Base-by-base conservation (phyloP, 2,797 vertebrate species). In the Botia kubotai region DNA sequence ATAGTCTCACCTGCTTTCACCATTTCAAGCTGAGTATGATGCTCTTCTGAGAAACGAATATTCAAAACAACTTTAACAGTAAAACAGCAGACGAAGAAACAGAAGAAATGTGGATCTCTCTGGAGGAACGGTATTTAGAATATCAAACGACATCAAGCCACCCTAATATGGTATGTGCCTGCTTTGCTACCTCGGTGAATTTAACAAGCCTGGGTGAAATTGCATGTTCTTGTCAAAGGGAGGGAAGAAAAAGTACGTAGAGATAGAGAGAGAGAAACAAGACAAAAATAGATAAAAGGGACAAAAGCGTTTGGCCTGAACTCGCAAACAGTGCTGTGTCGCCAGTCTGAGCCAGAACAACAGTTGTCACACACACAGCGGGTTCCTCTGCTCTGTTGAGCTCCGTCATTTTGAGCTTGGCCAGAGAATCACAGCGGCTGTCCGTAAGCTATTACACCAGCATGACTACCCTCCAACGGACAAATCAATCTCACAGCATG, bases 131-230 rank as follows among this genome's bases (percentile, higher is more conserved):
- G 85, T 87, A 91, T 92, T 92, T 92, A 88, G 91, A 94, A 93
- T 93, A 95, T 94, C 92, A 95, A 94, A 94, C 90, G 90, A 94
- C 89, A 94, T 93, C 92, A 90, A 92, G 92, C 89, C 78, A 85
- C 55, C 48, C 93, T 94, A 94, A 94, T 87, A 88, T 66, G 87
- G 86, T 90, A 88, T 87, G 87, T 88, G 86, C 90, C 90, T 29
- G 85, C 87, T 87, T 84, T 86, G 84, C 72, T 76, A 80, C 72
- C 69, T 87, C 39, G 57, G 81, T 81, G 72, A 65, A 76, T 85
- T 86, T 86, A 87, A 89, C 83, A 86, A 87, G 79, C 72, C 55
- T 69, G 69, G 75, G 73, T 72, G 52, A 69, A 71, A 79, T 39
- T 36, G 60, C 16, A 58, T 55, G 62, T 19, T 48, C 23, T 46